These are phyloP conservation scores for Thymelicus acteon DNA, from an alignment of 2,888 invertebrate species.

Conservation along the genomic window DNA sequence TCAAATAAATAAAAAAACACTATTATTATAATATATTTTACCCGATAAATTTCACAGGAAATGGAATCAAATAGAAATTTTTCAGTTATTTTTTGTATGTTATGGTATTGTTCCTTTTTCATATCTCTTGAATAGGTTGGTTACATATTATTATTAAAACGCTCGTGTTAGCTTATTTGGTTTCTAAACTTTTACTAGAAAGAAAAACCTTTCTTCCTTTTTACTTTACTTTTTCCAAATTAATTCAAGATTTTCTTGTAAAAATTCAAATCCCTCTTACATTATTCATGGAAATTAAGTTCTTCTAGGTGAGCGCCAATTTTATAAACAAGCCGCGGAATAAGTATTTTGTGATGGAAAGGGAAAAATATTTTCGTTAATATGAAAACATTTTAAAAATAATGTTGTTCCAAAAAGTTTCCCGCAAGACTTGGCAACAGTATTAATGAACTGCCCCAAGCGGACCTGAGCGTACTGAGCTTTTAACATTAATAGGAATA, in stretches of 20 bases:
- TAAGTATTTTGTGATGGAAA: neutral
- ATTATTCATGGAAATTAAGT: constrained; percentile 30
- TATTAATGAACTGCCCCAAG: no score
- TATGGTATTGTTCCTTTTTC: no score
- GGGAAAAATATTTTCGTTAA: constrained; percentile 11
- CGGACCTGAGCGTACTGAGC: no score
- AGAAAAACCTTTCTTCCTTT: neutral
- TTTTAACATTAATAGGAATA: no score
- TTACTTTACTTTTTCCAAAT: constrained; percentile 5
- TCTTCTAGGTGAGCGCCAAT: constrained; percentile 18
- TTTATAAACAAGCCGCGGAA: constrained; percentile 8
- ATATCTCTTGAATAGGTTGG: neutral
- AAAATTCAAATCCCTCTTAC: constrained; percentile 20
- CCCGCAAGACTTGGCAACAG: no score
- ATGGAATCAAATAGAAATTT: no score
- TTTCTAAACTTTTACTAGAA: neutral
- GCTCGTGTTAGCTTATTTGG: neutral
- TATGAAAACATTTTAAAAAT: neutral
- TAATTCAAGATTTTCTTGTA: constrained; percentile 22
- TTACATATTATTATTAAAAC: neutral
- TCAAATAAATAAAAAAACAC: neutral
- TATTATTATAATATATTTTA: no score
- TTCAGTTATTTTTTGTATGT: no score
- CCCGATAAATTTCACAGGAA: no score
- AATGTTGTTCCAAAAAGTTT: neutral